Evolutionary conservation across 35 echinoderm and acorn worm species (phyloP), one percentile per base, ranked within the genome.

Genomic region (Heliocidaris tuberculata): DNA sequence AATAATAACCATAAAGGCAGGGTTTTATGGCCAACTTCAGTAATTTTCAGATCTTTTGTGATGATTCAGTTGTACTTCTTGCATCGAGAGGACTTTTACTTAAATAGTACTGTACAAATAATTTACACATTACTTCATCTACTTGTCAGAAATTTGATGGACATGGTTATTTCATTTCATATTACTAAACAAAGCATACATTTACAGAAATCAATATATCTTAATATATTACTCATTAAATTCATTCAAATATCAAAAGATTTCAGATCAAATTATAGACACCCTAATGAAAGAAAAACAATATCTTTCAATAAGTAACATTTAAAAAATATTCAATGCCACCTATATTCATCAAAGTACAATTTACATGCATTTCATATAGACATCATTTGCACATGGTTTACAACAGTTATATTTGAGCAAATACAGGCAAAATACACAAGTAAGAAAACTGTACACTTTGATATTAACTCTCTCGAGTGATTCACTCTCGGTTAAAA

Each of bases 191-290:
- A n/a, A 78, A 78, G 27, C 65, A n/a, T n/a, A n/a, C 21, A n/a
- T 5, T 56, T 9, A n/a, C 7, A 78, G 65, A 78, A 78, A 78
- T 78, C 21, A 78, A 78, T n/a, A 78, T 27, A 78, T 78, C 65
- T 78, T 70, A 70, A 70, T 70, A 70, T 19, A 78, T 78, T 78
- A 78, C 65, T 78, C 65, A 78, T 78, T 78, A 78, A 78, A 78
- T 78, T 78, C 65, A 78, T 78, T 78, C 65, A 78, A 78, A 78
- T 78, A 78, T 78, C 65, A 78, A 78, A 78, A 78, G 65, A 78
- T 94, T 35, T 94, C 60, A 92, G 93, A 48, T 70, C 70, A 85
- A 48, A 48, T 70, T 31, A 85, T 94, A 94, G 85, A 94, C 85
- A 94, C 93, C 93, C 54, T 88, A 21, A 13, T 27, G 88, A 90